These are phyloP conservation scores for Chelidonichthys spinosus DNA, from an alignment of 2,797 vertebrate species.

Conservation along the genomic window DNA sequence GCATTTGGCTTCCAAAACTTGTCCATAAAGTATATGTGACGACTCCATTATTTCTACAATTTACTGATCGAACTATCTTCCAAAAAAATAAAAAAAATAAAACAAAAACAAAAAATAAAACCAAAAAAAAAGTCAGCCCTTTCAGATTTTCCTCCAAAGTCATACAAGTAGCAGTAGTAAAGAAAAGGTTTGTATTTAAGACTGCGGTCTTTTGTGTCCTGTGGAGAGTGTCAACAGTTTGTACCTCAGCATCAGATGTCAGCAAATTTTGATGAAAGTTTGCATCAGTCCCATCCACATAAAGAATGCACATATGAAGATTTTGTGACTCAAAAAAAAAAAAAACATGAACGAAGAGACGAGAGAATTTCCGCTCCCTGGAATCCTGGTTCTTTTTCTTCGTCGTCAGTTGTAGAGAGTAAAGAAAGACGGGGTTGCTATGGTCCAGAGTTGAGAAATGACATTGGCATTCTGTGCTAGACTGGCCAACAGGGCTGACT, in stretches of 20 bases:
- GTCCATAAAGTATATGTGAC: conserved; percentile 62
- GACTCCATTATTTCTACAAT: conserved; percentile 69
- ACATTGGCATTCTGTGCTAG: conserved; percentile 71
- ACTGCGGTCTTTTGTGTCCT: conserved; percentile 74
- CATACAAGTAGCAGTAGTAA: conserved; percentile 65
- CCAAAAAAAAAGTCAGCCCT: conserved; percentile 75
- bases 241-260: conserved; percentile 69
- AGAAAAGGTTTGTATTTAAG: conserved; percentile 70
- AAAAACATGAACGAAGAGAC: conserved; percentile 58
- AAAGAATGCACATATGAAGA: conserved; percentile 62
- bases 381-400: conserved; percentile 69
- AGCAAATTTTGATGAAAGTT: conserved; percentile 65
- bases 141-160: conserved; percentile 72
- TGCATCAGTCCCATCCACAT: conserved; percentile 71
- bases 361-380: conserved; percentile 61
- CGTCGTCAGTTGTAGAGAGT: conserved; percentile 49
- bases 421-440: conserved; percentile 52
- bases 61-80: conserved; percentile 72
- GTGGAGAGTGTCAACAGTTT: conserved; percentile 68
- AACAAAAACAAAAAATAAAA: conserved; percentile 53
- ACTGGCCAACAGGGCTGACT: conserved; percentile 75
- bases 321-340: conserved; percentile 51
- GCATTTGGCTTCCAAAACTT: conserved; percentile 80
- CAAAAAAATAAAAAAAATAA: conserved; percentile 56
- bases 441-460: conserved; percentile 75